Conservation (phyloP, 2,797 vertebrate genomes). For the Helostoma temminkii region DNA sequence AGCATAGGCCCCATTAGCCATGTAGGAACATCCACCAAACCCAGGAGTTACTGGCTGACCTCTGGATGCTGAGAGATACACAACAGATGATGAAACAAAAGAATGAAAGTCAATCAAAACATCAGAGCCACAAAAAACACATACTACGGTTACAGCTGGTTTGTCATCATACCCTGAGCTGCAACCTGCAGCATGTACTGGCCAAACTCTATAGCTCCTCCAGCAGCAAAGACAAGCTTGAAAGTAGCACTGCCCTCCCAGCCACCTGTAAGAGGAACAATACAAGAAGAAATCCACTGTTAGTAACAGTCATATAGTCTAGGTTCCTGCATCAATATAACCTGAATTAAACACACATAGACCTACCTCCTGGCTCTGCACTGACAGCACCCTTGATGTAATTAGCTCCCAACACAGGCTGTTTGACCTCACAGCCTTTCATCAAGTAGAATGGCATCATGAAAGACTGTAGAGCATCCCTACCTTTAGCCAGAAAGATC, state of each 20-base stretch:
- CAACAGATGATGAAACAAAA: neutral
- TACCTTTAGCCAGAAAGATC: conserved; percentile 94
- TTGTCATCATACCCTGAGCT: conserved; percentile 87
- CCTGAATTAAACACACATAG: neutral
- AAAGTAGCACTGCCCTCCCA: conserved; percentile 93
- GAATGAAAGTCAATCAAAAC: neutral
- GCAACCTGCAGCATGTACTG: conserved; percentile 96
- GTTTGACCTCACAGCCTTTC: conserved; percentile 97
- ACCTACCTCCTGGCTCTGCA: conserved; percentile 92
- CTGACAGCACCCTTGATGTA: conserved; percentile 92
- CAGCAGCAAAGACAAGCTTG: conserved; percentile 90
- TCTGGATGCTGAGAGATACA: conserved; percentile 87
- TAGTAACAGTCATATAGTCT: neutral
- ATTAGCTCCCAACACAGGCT: conserved; percentile 96
- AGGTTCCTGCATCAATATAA: neutral
- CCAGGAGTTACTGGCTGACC: conserved; percentile 89
- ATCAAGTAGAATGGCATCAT: conserved; percentile 98
- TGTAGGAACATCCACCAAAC: conserved; percentile 90
- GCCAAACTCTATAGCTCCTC: conserved; percentile 97
- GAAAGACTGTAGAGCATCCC: conserved; percentile 92
- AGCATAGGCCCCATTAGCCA: conserved; percentile 92
- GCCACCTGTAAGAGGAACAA: conserved; percentile 83
- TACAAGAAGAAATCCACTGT: neutral
- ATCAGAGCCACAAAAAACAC: neutral
- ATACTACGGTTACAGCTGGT: neutral